phyloP scores from a whole-genome alignment of 1,140 invertebrate genomes.

The Drosophila setifemur region DNA sequence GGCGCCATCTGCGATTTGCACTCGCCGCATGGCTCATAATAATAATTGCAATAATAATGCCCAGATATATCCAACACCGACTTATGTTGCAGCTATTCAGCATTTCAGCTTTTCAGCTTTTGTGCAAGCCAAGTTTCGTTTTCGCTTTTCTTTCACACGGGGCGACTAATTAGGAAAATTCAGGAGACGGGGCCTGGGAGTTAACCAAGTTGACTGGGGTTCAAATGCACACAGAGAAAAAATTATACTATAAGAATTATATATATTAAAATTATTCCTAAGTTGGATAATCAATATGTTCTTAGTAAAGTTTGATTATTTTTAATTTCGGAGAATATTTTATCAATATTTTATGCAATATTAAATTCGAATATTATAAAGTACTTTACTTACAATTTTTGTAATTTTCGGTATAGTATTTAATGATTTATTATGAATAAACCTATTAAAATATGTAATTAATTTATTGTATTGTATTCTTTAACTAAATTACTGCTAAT shows the following conservation, averaged over 20 bases:
- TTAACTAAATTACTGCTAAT: too few species aligned
- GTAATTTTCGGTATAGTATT: too few species aligned
- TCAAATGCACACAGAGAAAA: background rate
- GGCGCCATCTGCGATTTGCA: background rate
- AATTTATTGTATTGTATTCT: too few species aligned
- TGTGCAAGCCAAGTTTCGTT: slow-evolving; percentile 35
- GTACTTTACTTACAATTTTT: too few species aligned
- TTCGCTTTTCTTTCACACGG: slow-evolving; percentile 73
- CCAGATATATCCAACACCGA: background rate
- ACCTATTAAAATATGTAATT: too few species aligned
- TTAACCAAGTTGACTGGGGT: slow-evolving; percentile 3
- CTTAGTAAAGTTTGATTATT: too few species aligned
- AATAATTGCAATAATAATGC: background rate
- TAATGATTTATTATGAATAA: too few species aligned
- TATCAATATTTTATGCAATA: too few species aligned
- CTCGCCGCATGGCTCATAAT: background rate
- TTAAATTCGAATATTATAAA: too few species aligned
- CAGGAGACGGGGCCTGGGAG: slow-evolving; percentile 4
- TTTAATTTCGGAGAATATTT: too few species aligned
- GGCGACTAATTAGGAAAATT: slow-evolving; percentile 69
- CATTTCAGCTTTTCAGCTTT: background rate
- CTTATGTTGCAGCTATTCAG: background rate
- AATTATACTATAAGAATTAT: background rate
- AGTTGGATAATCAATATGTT: too few species aligned
- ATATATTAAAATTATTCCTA: too few species aligned